Evolutionary conservation across 2,797 vertebrate species (phyloP), one percentile per base, ranked within the genome.

Genomic region (Gallinago solitaria): DNA sequence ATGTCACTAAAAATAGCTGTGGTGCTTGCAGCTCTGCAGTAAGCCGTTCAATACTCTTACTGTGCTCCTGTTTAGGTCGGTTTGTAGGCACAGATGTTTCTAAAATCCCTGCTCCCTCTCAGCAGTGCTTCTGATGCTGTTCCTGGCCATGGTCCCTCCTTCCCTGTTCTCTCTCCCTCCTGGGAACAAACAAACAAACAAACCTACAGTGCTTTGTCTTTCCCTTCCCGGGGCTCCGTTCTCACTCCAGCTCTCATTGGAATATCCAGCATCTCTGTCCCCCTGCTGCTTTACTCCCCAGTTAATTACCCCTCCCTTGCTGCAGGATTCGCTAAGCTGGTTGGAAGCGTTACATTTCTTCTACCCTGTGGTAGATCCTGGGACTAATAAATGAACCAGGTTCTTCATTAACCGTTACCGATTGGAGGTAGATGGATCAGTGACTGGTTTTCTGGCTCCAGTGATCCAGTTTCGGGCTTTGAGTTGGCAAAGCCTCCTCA

Each of bases 231-330:
- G 43, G 57, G 45, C 59, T 73, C 51, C 37, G 1, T 37, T 57
- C 41, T 35, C 5, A 0, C 39, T 64, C 57, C 35, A 41, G 56
- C 33, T 53, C 47, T 16, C 6, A 1, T 23, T 1, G 4, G 32
- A 35, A 17, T 6, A 51, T 21, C 43, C 37, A 37, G 47, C 3
- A 0, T 24, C 15, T n/a, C 2, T 0, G 28, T 39, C 28, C 33
- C 30, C 16, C 84, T 41, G 48, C 65, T 0, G 5, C 33, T 70
- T 56, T 9, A 14, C 11, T 87, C 48, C 30, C 16, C 28, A 9
- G 24, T 41, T 33, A 14, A 39, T 63, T 19, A 28, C 33, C 19
- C 30, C 23, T 16, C n/a, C 51, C 14, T 39, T 7, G 27, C n/a
- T 16, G 35, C 3, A 35, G 50, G 41, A 27, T 51, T 50, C 1